A percentile compares a stretch with the other conserved stretches of the same genome.
Evolutionary conservation across 2,888 invertebrate genomes (phyloP).

Genomic region (Sisyra nigra): DNA sequence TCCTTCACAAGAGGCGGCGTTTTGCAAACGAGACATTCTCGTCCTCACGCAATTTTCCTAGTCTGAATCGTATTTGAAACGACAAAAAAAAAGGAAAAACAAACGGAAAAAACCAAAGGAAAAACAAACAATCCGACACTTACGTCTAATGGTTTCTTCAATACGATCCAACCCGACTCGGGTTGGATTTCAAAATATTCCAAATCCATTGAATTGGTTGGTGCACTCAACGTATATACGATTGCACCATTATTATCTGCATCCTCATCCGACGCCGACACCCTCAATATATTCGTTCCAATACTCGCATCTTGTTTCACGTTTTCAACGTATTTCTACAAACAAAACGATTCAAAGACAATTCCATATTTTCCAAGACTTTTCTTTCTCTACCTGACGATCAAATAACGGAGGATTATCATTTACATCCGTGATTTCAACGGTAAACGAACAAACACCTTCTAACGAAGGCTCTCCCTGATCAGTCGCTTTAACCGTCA

Average conservation of each 20-base stretch:
- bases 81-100: background rate
- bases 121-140: conserved; percentile 36
- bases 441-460: conserved; percentile 96
- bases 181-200: conserved; percentile 95
- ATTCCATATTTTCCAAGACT: background rate
- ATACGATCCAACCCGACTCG: conserved; percentile 92
- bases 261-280: conserved; percentile 93
- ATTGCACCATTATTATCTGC: conserved; percentile 94
- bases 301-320: conserved; percentile 94
- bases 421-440: conserved; percentile 94
- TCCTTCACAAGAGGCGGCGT: background rate
- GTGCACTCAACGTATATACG: conserved; percentile 78
- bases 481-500: conserved; percentile 95
- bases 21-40: background rate
- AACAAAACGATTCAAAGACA: conserved; percentile 18
- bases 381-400: conserved; percentile 57
- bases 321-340: conserved; percentile 90
- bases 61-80: background rate
- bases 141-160: conserved; percentile 92
- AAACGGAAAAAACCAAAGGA: background rate
- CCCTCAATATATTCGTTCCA: conserved; percentile 83
- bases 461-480: conserved; percentile 96
- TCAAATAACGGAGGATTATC: conserved; percentile 93
- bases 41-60: background rate
- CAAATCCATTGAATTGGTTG: conserved; percentile 74